A percentile compares a stretch with the other conserved stretches of the same genome.
Conservation (phyloP, 1,140 invertebrate species). For the Papilio glaucus region DNA sequence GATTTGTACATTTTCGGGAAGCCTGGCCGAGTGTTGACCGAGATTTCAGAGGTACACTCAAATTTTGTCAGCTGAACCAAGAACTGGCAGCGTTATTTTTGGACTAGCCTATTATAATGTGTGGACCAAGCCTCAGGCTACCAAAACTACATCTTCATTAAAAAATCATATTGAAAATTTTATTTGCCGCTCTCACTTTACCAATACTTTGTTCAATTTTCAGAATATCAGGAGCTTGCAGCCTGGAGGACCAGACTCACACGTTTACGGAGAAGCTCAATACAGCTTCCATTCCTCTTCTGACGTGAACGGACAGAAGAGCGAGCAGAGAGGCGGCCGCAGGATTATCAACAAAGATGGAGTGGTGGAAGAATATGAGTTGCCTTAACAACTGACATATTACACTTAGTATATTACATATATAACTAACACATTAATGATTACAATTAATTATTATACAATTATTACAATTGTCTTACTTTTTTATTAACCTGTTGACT, state of each 20-base stretch:
- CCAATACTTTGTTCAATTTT: neutral
- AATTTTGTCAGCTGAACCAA: too few relatives aligned
- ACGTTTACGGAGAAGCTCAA: slow-evolving; percentile 59
- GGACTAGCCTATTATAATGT: too few relatives aligned
- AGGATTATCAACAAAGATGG: slow-evolving; percentile 62
- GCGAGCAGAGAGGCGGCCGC: slow-evolving; percentile 50
- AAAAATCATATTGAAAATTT: neutral
- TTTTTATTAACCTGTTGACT: neutral
- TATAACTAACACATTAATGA: too few relatives aligned
- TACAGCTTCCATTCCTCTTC: slow-evolving; percentile 52
- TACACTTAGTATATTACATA: too few relatives aligned
- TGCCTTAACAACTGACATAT: slow-evolving; percentile 41
- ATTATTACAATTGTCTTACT: too few relatives aligned
- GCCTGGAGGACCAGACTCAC: slow-evolving; percentile 47
- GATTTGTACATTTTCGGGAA: too few relatives aligned
- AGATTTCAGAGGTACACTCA: too few relatives aligned
- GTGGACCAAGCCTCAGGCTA: neutral
- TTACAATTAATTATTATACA: too few relatives aligned
- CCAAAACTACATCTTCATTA: neutral
- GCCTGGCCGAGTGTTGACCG: too few relatives aligned
- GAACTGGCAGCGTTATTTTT: too few relatives aligned
- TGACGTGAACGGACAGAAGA: slow-evolving; percentile 54
- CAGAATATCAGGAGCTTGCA: slow-evolving; percentile 51
- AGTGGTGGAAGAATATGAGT: slow-evolving; percentile 49
- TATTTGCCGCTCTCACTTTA: neutral